Conservation (phyloP, 2,113 vertebrate genomes). For the Indri indri region DNA sequence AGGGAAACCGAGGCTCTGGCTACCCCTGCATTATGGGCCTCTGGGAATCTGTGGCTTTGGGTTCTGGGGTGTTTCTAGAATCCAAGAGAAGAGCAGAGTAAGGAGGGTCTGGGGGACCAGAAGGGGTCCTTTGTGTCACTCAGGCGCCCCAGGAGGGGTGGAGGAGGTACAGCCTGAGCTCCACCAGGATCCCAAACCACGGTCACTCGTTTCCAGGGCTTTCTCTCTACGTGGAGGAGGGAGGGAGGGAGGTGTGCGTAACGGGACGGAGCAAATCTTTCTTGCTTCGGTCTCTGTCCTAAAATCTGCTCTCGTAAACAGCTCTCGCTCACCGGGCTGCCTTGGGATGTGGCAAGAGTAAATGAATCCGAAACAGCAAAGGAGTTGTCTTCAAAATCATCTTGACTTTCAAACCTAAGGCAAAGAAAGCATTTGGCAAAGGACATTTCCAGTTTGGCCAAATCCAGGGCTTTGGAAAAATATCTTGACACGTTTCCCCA, state of each 20-base stretch:
- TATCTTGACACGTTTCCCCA: neutral
- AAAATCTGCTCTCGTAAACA: neutral
- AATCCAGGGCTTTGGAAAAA: conserved; percentile 31
- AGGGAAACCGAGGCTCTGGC: neutral
- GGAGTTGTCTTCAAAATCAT: neutral
- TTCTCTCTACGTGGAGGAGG: neutral
- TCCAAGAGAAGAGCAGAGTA: neutral
- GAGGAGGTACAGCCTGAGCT: neutral
- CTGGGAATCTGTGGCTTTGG: neutral
- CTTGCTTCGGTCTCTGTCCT: neutral
- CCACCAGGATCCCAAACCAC: neutral
- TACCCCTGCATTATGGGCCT: neutral
- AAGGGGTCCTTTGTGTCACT: neutral
- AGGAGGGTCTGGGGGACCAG: neutral
- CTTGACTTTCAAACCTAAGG: neutral
- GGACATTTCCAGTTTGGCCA: neutral
- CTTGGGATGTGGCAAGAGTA: neutral
- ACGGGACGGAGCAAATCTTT: neutral
- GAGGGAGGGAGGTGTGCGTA: neutral
- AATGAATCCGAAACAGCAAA: neutral
- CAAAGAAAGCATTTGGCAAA: conserved; percentile 21
- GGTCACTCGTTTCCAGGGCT: neutral
- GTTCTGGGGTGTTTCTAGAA: neutral
- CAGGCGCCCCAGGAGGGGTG: neutral
- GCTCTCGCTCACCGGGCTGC: neutral